phyloP scores from a whole-genome alignment of 2,797 vertebrate genomes.

The Pseudochaenichthys georgianus region DNA sequence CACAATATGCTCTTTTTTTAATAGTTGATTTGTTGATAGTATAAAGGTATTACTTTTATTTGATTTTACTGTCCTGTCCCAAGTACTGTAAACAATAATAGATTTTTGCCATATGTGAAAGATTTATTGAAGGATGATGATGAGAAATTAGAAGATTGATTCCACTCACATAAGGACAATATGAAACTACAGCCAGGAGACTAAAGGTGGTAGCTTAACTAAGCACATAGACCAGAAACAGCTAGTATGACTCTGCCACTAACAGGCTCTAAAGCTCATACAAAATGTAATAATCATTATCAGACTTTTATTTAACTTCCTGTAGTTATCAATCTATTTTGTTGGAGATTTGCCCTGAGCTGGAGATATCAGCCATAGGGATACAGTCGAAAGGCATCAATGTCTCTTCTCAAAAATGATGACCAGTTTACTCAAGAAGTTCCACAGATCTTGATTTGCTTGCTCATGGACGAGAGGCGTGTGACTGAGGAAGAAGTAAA shows the following conservation, averaged over 20 bases:
- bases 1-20: neutral
- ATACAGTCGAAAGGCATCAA: no score
- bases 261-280: neutral
- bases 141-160: neutral
- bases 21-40: neutral
- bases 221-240: neutral
- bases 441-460: no score
- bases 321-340: no score
- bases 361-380: no score
- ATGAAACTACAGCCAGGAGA: neutral
- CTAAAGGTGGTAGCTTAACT: neutral
- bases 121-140: neutral
- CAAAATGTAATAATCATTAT: neutral
- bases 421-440: no score
- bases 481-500: no score
- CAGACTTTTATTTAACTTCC: no score
- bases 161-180: neutral
- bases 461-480: no score
- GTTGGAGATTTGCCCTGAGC: no score
- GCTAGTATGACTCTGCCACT: neutral
- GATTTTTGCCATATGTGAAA: neutral
- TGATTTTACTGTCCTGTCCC: neutral
- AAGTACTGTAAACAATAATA: neutral
- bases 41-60: neutral
- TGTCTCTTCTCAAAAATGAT: no score